These are phyloP conservation scores for Stegana nigrithorax DNA, from an alignment of 2,888 invertebrate genomes.

Conservation along the genomic window DNA sequence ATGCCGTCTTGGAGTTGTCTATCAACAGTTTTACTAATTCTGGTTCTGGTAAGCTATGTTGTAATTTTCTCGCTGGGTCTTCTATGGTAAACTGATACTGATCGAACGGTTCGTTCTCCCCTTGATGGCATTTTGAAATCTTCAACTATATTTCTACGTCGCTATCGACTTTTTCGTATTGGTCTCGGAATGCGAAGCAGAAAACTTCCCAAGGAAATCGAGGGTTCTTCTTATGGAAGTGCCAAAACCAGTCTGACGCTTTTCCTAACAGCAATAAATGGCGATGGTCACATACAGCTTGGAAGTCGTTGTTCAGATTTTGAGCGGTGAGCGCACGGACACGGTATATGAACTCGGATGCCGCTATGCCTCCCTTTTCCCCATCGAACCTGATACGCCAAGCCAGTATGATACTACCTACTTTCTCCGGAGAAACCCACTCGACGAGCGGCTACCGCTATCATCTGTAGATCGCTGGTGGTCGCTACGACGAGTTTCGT, in stretches of 20 bases:
- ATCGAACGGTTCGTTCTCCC: constrained; percentile 9
- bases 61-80: not conserved
- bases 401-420: not conserved
- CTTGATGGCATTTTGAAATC: constrained; percentile 16
- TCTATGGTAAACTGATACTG: constrained; percentile 4
- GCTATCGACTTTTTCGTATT: not conserved
- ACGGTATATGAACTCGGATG: not conserved
- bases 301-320: not conserved
- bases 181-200: not conserved
- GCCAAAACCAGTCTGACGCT: constrained; percentile 22
- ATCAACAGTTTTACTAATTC: not conserved
- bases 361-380: not conserved
- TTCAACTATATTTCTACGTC: constrained; percentile 18
- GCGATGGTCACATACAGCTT: not conserved
- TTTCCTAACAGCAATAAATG: constrained; percentile 13
- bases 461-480: no score
- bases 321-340: not conserved
- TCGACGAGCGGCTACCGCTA: no score
- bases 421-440: not conserved
- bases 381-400: not conserved
- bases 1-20: not conserved
- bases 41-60: not conserved
- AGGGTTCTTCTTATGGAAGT: constrained; percentile 3
- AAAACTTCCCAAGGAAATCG: not conserved
- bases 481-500: no score